phyloP scores from a whole-genome alignment of 2,797 vertebrate genomes.

The Scyliorhinus canicula region DNA sequence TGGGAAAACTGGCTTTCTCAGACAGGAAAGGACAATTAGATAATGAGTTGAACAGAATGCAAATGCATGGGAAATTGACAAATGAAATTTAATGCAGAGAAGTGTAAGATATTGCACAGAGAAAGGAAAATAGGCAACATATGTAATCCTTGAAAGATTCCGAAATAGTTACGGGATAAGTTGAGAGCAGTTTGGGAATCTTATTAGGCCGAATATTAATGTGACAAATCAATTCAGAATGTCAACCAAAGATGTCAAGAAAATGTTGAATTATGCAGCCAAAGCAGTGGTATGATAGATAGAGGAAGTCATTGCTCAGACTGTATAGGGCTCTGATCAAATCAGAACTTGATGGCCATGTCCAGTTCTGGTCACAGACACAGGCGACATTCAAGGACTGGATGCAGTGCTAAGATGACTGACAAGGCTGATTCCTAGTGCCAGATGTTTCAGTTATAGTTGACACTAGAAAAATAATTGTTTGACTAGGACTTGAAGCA shows the following conservation, averaged over 20 bases:
- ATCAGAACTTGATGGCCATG: not conserved
- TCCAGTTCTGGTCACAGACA: not conserved
- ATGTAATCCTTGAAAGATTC: not conserved
- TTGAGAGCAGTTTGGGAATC: not conserved
- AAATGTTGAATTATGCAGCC: not conserved
- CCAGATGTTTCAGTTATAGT: not conserved
- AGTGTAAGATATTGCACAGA: not conserved
- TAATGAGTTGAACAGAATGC: not conserved
- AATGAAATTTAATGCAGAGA: not conserved
- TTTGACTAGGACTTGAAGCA: not conserved
- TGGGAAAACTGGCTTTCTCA: not conserved
- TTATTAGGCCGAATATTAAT: not conserved
- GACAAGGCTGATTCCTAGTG: not conserved
- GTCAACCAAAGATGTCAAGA: not conserved
- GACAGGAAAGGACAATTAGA: not conserved
- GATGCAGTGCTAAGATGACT: no score
- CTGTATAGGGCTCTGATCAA: not conserved
- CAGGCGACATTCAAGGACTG: not conserved
- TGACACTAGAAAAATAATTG: not conserved
- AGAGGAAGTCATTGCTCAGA: not conserved
- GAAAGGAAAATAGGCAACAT: not conserved
- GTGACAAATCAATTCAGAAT: not conserved
- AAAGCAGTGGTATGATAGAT: not conserved
- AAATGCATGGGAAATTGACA: not conserved
- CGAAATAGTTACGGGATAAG: not conserved